Conservation (phyloP, 92 coral and sea anemone species). For the Umimayanthus chanpuru region DNA sequence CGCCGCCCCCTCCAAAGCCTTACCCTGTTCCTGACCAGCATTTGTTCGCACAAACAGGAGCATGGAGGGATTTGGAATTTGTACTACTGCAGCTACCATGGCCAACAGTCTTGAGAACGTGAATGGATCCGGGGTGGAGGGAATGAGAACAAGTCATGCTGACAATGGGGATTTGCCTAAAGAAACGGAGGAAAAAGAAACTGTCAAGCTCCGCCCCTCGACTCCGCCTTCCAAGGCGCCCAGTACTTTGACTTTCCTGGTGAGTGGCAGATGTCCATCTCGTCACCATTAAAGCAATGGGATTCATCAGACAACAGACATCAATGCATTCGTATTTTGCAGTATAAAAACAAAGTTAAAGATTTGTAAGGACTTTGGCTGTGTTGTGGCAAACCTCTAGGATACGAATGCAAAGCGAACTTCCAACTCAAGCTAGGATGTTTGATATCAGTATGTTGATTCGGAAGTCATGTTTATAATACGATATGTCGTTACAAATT, state of each 20-base stretch:
- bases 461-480: too few relatives aligned
- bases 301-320: too few relatives aligned
- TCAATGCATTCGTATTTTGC: not conserved
- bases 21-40: too few relatives aligned
- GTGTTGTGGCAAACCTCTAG: not conserved
- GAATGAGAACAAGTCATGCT: too few relatives aligned
- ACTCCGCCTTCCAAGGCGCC: not conserved
- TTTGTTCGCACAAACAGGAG: not conserved
- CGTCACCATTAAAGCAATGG: not conserved
- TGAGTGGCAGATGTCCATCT: not conserved
- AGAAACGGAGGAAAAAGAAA: not conserved
- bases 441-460: too few relatives aligned
- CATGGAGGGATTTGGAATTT: not conserved
- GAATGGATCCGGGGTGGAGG: not conserved
- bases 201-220: not conserved
- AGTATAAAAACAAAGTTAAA: too few relatives aligned
- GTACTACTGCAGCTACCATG: not conserved
- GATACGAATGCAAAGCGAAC: not conserved
- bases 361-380: too few relatives aligned
- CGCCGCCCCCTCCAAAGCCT: too few relatives aligned
- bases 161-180: not conserved
- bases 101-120: conserved; percentile 1
- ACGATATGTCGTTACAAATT: too few relatives aligned
- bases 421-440: too few relatives aligned
- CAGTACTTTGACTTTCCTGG: conserved; percentile 10